Percentiles rank a stretch among this genome's conserved stretches.
phyloP scores from a whole-genome alignment of 2,888 invertebrate species.

The Neoscelio sp. region DNA sequence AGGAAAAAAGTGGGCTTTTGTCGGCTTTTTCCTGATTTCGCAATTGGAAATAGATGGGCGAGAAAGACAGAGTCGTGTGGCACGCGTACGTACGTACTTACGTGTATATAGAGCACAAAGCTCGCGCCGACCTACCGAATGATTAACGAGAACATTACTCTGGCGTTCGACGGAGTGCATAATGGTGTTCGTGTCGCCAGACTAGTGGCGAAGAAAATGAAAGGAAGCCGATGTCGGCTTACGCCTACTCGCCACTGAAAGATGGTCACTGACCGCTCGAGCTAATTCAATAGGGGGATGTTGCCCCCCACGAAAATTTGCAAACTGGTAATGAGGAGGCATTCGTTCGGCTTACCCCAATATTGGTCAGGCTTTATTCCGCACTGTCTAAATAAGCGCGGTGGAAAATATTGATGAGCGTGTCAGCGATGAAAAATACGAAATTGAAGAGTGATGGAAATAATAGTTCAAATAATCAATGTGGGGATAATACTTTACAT shows the following conservation, averaged over 20 bases:
- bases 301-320: no score
- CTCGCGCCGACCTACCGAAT: slow-evolving; percentile 63
- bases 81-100: slow-evolving; percentile 47
- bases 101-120: slow-evolving; percentile 47
- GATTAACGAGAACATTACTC: slow-evolving; percentile 71
- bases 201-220: slow-evolving; percentile 61
- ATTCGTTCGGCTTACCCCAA: neutral
- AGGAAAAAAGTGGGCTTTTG: slow-evolving; percentile 22
- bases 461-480: no score
- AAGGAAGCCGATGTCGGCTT: slow-evolving; percentile 48
- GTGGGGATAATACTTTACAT: no score
- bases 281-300: slow-evolving; percentile 28
- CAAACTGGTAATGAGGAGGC: slow-evolving; percentile 6
- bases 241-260: slow-evolving; percentile 37
- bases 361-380: neutral
- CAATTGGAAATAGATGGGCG: slow-evolving; percentile 29
- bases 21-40: slow-evolving; percentile 42
- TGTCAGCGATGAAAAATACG: slow-evolving; percentile 33
- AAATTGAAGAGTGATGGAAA: slow-evolving; percentile 9
- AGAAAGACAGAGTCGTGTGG: slow-evolving; percentile 26
- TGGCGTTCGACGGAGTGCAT: slow-evolving; percentile 71
- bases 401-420: slow-evolving; percentile 20
- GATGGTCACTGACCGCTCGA: slow-evolving; percentile 17
- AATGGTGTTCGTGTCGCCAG: slow-evolving; percentile 68
- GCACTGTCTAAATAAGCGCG: slow-evolving; percentile 13